Evolutionary conservation across 1,140 invertebrate genomes (phyloP).

Genomic region (Rhopalosiphum padi): DNA sequence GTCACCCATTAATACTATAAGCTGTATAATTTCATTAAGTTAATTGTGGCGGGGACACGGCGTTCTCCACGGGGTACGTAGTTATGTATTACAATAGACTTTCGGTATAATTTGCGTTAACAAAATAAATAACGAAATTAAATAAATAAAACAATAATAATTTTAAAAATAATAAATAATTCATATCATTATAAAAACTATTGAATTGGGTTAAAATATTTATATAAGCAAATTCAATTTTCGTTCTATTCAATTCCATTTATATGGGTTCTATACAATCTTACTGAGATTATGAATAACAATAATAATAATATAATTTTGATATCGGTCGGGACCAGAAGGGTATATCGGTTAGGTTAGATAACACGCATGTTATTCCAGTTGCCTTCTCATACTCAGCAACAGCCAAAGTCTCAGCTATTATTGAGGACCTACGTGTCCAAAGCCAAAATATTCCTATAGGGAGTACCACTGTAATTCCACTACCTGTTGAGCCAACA

Average conservation of each 20-base stretch:
- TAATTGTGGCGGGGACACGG: not conserved
- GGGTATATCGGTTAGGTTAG: not conserved
- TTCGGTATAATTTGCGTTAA: not conserved
- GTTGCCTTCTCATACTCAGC: not conserved
- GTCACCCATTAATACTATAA: not conserved
- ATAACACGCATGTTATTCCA: not conserved
- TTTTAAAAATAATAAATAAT: no score
- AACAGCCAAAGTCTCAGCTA: not conserved
- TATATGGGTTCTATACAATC: no score
- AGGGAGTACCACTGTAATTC: not conserved
- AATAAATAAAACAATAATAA: not conserved
- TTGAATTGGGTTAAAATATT: not conserved
- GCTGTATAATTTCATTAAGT: not conserved
- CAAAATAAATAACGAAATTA: not conserved
- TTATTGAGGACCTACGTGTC: not conserved
- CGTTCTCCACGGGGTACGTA: not conserved
- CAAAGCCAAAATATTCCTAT: not conserved
- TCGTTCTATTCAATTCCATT: not conserved
- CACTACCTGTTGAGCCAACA: constrained; percentile 20
- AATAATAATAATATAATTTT: not conserved
- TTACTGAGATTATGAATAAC: not conserved
- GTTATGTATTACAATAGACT: not conserved
- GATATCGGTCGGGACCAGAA: not conserved
- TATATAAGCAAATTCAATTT: no score
- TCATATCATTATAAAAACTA: not conserved